These are phyloP conservation scores for Hybos culiciformis DNA, from an alignment of 2,888 invertebrate genomes.

Conservation along the genomic window DNA sequence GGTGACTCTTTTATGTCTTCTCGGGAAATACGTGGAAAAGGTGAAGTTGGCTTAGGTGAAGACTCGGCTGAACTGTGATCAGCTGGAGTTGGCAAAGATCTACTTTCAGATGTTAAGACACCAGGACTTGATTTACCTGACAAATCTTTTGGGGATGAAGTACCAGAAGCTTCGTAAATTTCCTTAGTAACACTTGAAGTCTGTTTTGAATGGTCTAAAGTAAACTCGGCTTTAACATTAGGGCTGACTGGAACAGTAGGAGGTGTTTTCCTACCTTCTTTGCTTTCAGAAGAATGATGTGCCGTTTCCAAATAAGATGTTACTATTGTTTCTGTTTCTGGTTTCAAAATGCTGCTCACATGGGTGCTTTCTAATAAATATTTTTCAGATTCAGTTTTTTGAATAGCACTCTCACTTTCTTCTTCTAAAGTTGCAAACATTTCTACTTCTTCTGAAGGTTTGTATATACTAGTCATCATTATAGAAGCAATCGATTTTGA, in stretches of 20 bases:
- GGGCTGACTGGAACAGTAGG: constrained; percentile 59
- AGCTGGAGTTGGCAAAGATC: constrained; percentile 44
- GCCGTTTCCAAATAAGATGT: constrained; percentile 3
- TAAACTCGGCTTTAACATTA: constrained; percentile 35
- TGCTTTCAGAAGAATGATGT: constrained; percentile 4
- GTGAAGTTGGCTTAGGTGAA: constrained; percentile 35
- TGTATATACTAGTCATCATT: constrained; percentile 35
- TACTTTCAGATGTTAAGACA: constrained; percentile 40
- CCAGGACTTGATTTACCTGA: constrained; percentile 36
- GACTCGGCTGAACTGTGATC: constrained; percentile 41
- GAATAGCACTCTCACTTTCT: constrained; percentile 15
- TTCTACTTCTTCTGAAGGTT: constrained; percentile 26
- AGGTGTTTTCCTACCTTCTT: constrained; percentile 40
- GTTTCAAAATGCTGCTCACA: not conserved
- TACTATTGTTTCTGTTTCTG: constrained; percentile 9
- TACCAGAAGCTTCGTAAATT: constrained; percentile 25
- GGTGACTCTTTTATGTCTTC: constrained; percentile 27
- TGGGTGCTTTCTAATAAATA: constrained; percentile 9
- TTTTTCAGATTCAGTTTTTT: constrained; percentile 10
- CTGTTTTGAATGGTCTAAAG: constrained; percentile 35
- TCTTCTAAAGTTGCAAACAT: constrained; percentile 21
- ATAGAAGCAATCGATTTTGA: constrained; percentile 36
- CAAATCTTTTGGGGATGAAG: constrained; percentile 35
- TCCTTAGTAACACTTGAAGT: constrained; percentile 19
- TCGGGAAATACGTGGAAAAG: constrained; percentile 30